Evolutionary conservation across 23 tunicate species (phyloP).

Genomic region (Halocynthia roretzi): DNA sequence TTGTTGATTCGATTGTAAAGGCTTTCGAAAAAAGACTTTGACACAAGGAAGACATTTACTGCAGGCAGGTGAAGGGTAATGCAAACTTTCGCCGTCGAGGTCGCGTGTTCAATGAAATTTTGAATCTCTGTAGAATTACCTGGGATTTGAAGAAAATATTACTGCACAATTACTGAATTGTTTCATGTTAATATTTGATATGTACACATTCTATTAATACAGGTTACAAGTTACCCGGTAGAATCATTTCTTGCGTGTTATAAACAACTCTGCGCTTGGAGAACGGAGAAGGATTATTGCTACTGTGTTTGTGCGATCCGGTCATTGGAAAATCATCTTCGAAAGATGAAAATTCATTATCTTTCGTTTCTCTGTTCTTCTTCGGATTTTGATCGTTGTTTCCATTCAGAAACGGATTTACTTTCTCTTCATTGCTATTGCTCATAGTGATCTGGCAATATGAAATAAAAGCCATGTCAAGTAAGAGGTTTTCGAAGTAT

Average conservation of each 20-base stretch:
- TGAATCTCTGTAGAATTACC: constrained; percentile 55
- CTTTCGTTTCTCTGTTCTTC: no score
- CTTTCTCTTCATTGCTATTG: no score
- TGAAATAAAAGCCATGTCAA: no score
- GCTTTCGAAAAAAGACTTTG: constrained; percentile 72
- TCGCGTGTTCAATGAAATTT: constrained; percentile 47
- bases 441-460: no score
- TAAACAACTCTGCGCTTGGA: constrained; percentile 43
- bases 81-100: constrained; percentile 18
- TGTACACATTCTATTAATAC: no score
- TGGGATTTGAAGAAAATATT: not conserved
- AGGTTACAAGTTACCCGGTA: constrained; percentile 58
- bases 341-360: no score
- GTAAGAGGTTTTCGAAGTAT: no score
- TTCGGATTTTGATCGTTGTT: no score
- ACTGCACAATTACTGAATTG: not conserved
- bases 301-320: no score
- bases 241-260: constrained; percentile 36
- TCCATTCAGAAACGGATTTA: no score
- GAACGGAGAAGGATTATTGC: constrained; percentile 40
- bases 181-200: not conserved
- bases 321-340: no score
- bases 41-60: constrained; percentile 30
- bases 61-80: constrained; percentile 50
- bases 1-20: constrained; percentile 80